Percentiles rank a stretch among this genome's conserved stretches.
phyloP scores from a whole-genome alignment of 2,113 vertebrate species.

The Cynopterus brachyotis region DNA sequence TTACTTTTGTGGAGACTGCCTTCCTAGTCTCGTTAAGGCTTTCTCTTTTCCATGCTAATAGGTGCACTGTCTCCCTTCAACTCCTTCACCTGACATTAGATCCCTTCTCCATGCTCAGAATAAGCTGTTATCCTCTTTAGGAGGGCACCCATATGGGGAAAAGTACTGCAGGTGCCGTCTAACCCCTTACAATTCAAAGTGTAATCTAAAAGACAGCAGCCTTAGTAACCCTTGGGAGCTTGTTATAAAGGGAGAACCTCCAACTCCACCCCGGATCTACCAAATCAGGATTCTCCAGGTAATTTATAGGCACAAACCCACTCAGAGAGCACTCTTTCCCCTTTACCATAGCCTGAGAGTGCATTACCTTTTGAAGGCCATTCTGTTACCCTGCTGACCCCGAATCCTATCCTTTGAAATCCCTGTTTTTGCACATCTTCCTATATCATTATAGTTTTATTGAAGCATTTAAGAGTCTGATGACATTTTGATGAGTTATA shows the following conservation, averaged over 20 bases:
- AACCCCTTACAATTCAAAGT: background rate
- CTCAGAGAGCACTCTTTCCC: background rate
- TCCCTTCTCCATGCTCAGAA: background rate
- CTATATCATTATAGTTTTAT: background rate
- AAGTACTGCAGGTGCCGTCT: background rate
- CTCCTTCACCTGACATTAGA: background rate
- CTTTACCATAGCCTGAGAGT: background rate
- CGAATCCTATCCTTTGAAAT: background rate
- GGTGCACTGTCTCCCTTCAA: background rate
- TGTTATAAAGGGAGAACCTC: background rate
- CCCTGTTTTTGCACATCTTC: background rate
- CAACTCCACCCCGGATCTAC: background rate
- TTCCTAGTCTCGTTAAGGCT: background rate
- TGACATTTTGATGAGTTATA: background rate
- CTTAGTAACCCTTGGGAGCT: background rate
- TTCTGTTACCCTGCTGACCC: too few relatives aligned
- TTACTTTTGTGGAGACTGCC: background rate
- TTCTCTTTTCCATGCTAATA: background rate
- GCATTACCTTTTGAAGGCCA: background rate
- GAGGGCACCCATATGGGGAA: background rate
- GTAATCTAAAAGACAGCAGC: background rate
- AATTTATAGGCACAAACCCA: background rate
- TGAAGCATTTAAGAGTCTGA: background rate
- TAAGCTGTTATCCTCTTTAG: background rate
- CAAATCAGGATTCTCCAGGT: background rate